A percentile compares a stretch with the other conserved stretches of the same genome.
Evolutionary conservation across 2,888 invertebrate species (phyloP).

Genomic region (Synanthedon tipuliformis): DNA sequence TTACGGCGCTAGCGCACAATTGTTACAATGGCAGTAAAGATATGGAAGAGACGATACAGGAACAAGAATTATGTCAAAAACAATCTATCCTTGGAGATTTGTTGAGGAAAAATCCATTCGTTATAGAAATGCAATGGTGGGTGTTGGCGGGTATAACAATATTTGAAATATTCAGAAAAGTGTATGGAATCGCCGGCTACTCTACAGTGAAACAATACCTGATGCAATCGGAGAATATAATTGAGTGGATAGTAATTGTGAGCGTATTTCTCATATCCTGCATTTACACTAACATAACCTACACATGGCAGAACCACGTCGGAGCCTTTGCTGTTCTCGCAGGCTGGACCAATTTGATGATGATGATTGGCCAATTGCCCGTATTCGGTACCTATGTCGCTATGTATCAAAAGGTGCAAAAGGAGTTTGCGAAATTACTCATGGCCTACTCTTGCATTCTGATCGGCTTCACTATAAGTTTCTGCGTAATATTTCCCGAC

Average conservation of each 20-base stretch:
- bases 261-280: constrained; percentile 87
- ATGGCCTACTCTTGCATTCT: constrained; percentile 87
- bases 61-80: constrained; percentile 81
- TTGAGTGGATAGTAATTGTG: constrained; percentile 88
- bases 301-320: constrained; percentile 88
- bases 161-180: constrained; percentile 83
- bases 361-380: constrained; percentile 90
- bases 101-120: constrained; percentile 78
- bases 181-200: constrained; percentile 85
- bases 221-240: constrained; percentile 85
- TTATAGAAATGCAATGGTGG: constrained; percentile 88
- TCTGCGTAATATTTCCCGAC: constrained; percentile 88
- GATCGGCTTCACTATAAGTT: constrained; percentile 88
- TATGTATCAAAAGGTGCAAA: constrained; percentile 90
- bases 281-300: constrained; percentile 78
- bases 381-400: constrained; percentile 91
- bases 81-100: constrained; percentile 82
- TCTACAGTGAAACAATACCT: constrained; percentile 85
- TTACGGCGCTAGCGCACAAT: constrained; percentile 85
- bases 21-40: constrained; percentile 86
- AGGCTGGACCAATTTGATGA: constrained; percentile 91
- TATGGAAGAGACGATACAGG: constrained; percentile 78
- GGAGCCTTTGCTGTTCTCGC: constrained; percentile 88
- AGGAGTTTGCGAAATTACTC: constrained; percentile 87
- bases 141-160: constrained; percentile 81